Conservation (phyloP, 2,888 invertebrate genomes). For the Phaonia tiefii region DNA sequence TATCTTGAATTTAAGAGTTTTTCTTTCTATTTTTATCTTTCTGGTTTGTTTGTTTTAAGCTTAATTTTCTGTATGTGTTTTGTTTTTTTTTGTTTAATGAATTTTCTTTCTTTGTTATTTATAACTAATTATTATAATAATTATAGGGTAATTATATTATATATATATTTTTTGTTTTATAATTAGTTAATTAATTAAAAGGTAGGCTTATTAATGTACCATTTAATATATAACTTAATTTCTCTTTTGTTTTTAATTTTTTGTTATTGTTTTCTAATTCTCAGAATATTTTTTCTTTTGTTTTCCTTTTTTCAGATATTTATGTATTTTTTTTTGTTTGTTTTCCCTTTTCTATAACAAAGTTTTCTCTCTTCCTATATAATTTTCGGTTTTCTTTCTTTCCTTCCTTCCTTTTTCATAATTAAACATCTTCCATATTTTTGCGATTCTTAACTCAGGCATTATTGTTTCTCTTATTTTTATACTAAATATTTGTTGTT, state of each 20-base stretch:
- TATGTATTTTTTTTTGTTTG: slow-evolving; percentile 39
- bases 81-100: slow-evolving; percentile 53
- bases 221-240: slow-evolving; percentile 60
- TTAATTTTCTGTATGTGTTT: background rate
- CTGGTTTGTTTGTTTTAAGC: slow-evolving; percentile 61
- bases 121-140: slow-evolving; percentile 56
- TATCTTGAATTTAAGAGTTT: slow-evolving; percentile 59
- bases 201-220: slow-evolving; percentile 63
- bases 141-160: slow-evolving; percentile 66
- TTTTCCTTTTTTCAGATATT: slow-evolving; percentile 53
- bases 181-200: slow-evolving; percentile 70
- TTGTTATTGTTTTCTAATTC: slow-evolving; percentile 32
- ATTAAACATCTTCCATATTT: slow-evolving; percentile 43
- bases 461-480: background rate
- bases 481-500: slow-evolving; percentile 14
- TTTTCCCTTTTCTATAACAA: slow-evolving; percentile 45
- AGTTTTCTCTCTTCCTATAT: slow-evolving; percentile 33
- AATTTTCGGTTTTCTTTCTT: slow-evolving; percentile 56
- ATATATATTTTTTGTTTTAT: slow-evolving; percentile 68
- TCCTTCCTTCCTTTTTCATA: slow-evolving; percentile 27
- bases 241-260: slow-evolving; percentile 61
- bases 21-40: slow-evolving; percentile 56
- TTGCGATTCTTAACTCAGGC: background rate
- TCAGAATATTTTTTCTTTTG: slow-evolving; percentile 61
- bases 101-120: slow-evolving; percentile 60